Percentiles rank a stretch among this genome's conserved stretches.
phyloP scores from a whole-genome alignment of 2,888 invertebrate genomes.

The Papilio gigon region DNA sequence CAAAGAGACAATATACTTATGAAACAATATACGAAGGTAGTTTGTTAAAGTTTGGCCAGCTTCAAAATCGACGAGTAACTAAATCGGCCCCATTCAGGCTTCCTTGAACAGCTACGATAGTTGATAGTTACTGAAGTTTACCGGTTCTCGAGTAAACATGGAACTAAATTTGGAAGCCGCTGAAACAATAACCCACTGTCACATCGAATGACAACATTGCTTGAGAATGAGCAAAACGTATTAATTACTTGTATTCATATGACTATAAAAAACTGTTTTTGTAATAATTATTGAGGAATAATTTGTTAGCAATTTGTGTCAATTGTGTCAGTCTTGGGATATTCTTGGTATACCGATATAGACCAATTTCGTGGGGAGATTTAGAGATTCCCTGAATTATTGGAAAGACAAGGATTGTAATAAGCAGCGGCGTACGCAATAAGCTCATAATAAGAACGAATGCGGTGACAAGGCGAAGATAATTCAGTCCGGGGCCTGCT shows the following conservation, averaged over 20 bases:
- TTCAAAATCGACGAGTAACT: neutral
- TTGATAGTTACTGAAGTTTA: slow-evolving; percentile 36
- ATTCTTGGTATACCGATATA: neutral
- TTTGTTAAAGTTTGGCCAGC: slow-evolving; percentile 11
- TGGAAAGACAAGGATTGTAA: slow-evolving; percentile 39
- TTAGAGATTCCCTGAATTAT: slow-evolving; percentile 27
- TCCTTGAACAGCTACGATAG: slow-evolving; percentile 43
- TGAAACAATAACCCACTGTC: neutral
- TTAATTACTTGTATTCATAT: too few species aligned
- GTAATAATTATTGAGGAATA: too few species aligned
- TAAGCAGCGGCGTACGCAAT: slow-evolving; percentile 48
- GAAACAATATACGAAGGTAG: neutral
- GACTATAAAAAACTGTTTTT: too few species aligned
- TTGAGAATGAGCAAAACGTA: too few species aligned
- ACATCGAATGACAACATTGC: too few species aligned
- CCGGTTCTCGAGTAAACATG: slow-evolving; percentile 7
- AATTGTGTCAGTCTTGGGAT: neutral
- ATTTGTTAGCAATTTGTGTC: too few species aligned
- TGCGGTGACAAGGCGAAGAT: slow-evolving; percentile 67
- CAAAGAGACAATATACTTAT: neutral
- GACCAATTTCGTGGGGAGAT: slow-evolving; percentile 7
- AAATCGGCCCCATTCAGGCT: slow-evolving; percentile 27
- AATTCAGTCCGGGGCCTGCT: slow-evolving; percentile 55
- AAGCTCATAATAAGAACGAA: slow-evolving; percentile 55
- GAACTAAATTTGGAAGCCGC: slow-evolving; percentile 17